A percentile compares a stretch with the other conserved stretches of the same genome.
Conservation (phyloP, 2,888 invertebrate genomes). For the Sesia apiformis region DNA sequence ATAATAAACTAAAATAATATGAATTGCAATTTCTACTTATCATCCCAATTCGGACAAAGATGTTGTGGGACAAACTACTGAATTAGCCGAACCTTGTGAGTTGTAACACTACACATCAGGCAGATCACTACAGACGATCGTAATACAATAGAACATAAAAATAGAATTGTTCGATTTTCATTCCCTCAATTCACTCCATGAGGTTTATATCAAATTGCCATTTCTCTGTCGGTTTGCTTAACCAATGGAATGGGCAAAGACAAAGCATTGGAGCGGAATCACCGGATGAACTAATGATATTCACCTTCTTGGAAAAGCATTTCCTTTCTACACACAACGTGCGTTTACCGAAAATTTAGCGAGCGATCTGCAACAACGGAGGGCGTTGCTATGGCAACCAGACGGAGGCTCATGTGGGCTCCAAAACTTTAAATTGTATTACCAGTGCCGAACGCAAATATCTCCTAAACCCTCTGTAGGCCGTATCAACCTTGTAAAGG, state of each 20-base stretch:
- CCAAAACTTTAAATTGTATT: slow-evolving; percentile 72
- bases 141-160: not conserved
- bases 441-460: slow-evolving; percentile 50
- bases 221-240: slow-evolving; percentile 9
- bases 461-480: slow-evolving; percentile 30
- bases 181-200: not conserved
- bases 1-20: no score
- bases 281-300: slow-evolving; percentile 60
- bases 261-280: slow-evolving; percentile 19
- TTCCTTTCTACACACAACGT: slow-evolving; percentile 59
- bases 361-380: slow-evolving; percentile 30
- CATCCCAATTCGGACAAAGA: no score
- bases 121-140: no score
- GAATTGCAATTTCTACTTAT: no score
- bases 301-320: slow-evolving; percentile 67
- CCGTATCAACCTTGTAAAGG: slow-evolving; percentile 34
- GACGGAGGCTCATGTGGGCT: slow-evolving; percentile 65
- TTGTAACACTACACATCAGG: not conserved
- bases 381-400: slow-evolving; percentile 67
- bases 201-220: not conserved
- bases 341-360: slow-evolving; percentile 61
- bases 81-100: not conserved
- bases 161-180: not conserved
- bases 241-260: slow-evolving; percentile 37
- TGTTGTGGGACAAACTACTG: no score